Percentiles rank a stretch among this genome's conserved stretches.
Conservation (phyloP, 2,888 invertebrate species). For the Xestia sexstrigata region DNA sequence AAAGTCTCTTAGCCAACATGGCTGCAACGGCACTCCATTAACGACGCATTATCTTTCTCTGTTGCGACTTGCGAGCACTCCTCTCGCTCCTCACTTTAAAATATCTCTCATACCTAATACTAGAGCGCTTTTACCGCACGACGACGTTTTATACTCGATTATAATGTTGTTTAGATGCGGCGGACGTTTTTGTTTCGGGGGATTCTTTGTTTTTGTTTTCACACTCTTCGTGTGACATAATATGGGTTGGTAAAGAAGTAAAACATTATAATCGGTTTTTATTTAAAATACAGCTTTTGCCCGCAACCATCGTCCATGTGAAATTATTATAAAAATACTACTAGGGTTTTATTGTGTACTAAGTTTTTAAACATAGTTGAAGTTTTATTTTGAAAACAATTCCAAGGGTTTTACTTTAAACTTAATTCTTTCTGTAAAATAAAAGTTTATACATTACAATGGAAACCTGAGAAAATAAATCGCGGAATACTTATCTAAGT, state of each 20-base stretch:
- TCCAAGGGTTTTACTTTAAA: too few relatives aligned
- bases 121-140: slow-evolving; percentile 68
- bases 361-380: too few relatives aligned
- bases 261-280: not conserved
- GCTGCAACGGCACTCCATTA: slow-evolving; percentile 83
- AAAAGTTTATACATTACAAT: too few relatives aligned
- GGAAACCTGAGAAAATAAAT: not conserved
- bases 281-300: not conserved
- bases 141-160: slow-evolving; percentile 69
- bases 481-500: not conserved
- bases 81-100: slow-evolving; percentile 77
- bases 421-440: too few relatives aligned
- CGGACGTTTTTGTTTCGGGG: slow-evolving; percentile 39
- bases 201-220: slow-evolving; percentile 6
- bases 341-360: too few relatives aligned
- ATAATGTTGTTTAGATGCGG: slow-evolving; percentile 62
- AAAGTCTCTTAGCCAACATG: slow-evolving; percentile 74
- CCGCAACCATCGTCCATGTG: too few relatives aligned
- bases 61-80: slow-evolving; percentile 71
- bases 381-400: too few relatives aligned
- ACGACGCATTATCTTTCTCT: slow-evolving; percentile 81
- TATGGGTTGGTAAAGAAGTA: slow-evolving; percentile 1
- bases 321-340: too few relatives aligned
- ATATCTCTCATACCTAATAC: slow-evolving; percentile 76
- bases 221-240: not conserved